Evolutionary conservation across 2,797 vertebrate species (phyloP).

Genomic region (Emys orbicularis): DNA sequence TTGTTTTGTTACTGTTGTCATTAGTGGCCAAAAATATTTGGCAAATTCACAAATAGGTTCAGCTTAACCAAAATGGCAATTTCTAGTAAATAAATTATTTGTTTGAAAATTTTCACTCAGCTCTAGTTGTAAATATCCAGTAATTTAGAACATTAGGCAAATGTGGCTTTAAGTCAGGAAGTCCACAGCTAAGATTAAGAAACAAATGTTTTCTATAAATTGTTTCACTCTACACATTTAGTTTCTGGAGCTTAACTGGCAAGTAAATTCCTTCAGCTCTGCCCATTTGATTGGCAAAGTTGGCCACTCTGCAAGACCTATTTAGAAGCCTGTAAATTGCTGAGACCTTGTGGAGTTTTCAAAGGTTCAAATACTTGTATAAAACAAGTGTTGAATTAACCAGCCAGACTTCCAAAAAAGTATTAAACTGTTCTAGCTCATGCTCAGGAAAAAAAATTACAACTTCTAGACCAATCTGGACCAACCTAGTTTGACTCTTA

Average conservation of each 20-base stretch:
- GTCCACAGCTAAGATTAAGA: neutral
- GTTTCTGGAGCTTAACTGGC: neutral
- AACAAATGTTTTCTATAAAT: neutral
- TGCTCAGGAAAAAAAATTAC: neutral
- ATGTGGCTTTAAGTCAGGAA: neutral
- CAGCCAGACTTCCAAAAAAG: neutral
- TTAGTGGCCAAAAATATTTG: no score
- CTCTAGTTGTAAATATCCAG: neutral
- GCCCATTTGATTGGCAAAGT: neutral
- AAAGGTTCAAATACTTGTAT: neutral
- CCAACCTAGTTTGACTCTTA: neutral
- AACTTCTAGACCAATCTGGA: neutral
- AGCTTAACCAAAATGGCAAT: no score
- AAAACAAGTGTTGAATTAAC: neutral
- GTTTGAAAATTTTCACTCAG: neutral
- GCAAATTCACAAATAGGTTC: no score
- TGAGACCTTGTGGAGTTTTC: neutral
- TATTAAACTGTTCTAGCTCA: neutral
- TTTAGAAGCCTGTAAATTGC: neutral
- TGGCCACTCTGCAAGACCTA: neutral
- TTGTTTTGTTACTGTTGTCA: no score
- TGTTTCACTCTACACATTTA: neutral
- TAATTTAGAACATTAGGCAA: conserved; percentile 36
- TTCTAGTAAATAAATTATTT: no score
- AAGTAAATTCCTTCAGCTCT: neutral